Evolutionary conservation across 2,113 vertebrate species (phyloP), one percentile per base, ranked within the genome.

Genomic region (Trinectes maculatus): DNA sequence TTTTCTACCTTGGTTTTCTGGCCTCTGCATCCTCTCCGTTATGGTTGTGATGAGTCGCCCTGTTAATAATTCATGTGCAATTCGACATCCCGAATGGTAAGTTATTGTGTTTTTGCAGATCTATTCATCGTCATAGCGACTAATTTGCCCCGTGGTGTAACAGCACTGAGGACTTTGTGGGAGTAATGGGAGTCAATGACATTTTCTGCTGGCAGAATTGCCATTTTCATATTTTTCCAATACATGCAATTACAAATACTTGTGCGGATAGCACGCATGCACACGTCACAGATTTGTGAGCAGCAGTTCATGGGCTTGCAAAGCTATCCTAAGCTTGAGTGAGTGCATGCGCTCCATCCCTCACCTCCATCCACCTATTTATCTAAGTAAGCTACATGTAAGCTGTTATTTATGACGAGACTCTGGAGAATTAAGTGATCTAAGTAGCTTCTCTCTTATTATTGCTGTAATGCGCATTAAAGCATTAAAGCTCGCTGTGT

Each of bases 341-440:
- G 79, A 86, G 76, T 68, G 74, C 58, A 48, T 39, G 43, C 47
- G 49, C 71, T 60, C 76, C 63, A 61, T 80, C 72, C 73, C 62
- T 84, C 77, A 70, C 67, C 71, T 74, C 79, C 59, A 49, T 78
- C 62, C 62, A 2, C 54, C 48, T 71, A 82, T 87, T 86, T 84
- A 91, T 89, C 84, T 83, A 79, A 83, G 85, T 88, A 87, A 91
- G 87, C 81, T 85, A 87, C 79, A 80, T 88, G 87, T 89, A 91
- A 86, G 84, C 89, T 88, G 74, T 84, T 91, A 88, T 90, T 89
- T 88, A 90, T 85, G 84, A 91, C 55, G 76, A 69, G 74, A 51
- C 90, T 84, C 82, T 8, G 63, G 84, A 85, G 87, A 89, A 85
- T 90, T 85, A 85, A 79, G 73, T 58, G 70, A 84, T 84, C 77